These are phyloP conservation scores for Netelia melanura DNA, from an alignment of 2,888 invertebrate genomes.

Conservation along the genomic window DNA sequence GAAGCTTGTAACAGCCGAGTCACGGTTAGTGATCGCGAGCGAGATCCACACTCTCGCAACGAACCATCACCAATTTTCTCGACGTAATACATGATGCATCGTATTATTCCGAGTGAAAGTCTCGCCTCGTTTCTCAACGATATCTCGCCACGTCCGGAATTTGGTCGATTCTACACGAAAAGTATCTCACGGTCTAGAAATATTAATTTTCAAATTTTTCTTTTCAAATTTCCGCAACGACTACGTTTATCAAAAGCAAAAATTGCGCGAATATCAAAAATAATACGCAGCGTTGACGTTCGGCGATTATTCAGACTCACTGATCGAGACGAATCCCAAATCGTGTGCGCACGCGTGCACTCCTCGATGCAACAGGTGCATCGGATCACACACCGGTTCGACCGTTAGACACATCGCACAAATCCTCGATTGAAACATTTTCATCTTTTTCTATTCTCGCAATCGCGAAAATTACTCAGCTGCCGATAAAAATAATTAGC, in stretches of 20 bases:
- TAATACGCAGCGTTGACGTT: slow-evolving; percentile 64
- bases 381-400: slow-evolving; percentile 47
- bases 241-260: slow-evolving; percentile 3
- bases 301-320: slow-evolving; percentile 81
- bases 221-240: background rate
- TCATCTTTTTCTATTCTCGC: background rate
- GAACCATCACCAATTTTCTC: slow-evolving; percentile 47
- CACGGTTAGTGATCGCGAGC: slow-evolving; percentile 76
- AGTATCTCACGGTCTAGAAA: background rate
- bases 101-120: slow-evolving; percentile 46
- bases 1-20: slow-evolving; percentile 72
- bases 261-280: background rate
- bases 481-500: background rate
- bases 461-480: background rate
- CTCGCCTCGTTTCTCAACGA: background rate
- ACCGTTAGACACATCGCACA: background rate
- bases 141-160: slow-evolving; percentile 35
- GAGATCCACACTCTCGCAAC: slow-evolving; percentile 49
- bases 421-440: slow-evolving; percentile 1
- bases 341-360: slow-evolving; percentile 21
- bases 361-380: slow-evolving; percentile 66
- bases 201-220: background rate
- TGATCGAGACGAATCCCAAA: slow-evolving; percentile 59
- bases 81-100: slow-evolving; percentile 52
- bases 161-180: slow-evolving; percentile 36